Evolutionary conservation across 1,140 invertebrate genomes (phyloP).

Genomic region (Nomia melanderi): DNA sequence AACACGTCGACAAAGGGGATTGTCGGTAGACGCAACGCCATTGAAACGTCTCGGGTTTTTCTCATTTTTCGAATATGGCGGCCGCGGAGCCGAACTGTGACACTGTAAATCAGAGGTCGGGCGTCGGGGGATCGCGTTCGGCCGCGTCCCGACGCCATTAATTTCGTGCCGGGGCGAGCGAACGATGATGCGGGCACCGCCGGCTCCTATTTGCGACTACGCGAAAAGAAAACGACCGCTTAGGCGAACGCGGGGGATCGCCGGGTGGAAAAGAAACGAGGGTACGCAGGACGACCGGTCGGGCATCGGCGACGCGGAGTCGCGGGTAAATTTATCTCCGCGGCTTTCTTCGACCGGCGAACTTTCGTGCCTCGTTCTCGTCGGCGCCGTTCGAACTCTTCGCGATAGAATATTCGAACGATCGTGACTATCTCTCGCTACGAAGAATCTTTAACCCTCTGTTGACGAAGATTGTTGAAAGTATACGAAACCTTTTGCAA

Average conservation of each 20-base stretch:
- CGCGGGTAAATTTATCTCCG: constrained; percentile 56
- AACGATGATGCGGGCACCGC: constrained; percentile 36
- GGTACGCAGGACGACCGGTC: constrained; percentile 37
- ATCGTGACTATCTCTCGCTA: too few species aligned
- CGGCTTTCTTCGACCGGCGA: too few species aligned
- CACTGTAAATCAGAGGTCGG: constrained; percentile 43
- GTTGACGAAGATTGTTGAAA: too few species aligned
- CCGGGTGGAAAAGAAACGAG: constrained; percentile 39
- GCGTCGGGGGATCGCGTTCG: constrained; percentile 54
- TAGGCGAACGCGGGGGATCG: constrained; percentile 3
- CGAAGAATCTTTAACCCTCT: too few species aligned
- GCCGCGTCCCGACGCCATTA: constrained; percentile 62
- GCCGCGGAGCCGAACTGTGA: constrained; percentile 26
- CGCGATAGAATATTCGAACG: too few species aligned
- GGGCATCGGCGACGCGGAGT: constrained; percentile 45
- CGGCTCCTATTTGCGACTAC: constrained; percentile 52
- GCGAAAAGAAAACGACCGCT: constrained; percentile 58
- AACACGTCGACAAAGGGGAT: neutral
- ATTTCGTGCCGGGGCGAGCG: constrained; percentile 34
- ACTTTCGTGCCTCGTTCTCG: too few species aligned
- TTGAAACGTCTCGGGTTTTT: neutral
- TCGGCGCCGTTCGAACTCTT: too few species aligned
- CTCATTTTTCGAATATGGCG: neutral
- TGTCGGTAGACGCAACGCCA: neutral
- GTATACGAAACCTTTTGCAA: too few species aligned